Conservation (phyloP, 2,113 vertebrate species). For the Trematocara stigmaticum region DNA sequence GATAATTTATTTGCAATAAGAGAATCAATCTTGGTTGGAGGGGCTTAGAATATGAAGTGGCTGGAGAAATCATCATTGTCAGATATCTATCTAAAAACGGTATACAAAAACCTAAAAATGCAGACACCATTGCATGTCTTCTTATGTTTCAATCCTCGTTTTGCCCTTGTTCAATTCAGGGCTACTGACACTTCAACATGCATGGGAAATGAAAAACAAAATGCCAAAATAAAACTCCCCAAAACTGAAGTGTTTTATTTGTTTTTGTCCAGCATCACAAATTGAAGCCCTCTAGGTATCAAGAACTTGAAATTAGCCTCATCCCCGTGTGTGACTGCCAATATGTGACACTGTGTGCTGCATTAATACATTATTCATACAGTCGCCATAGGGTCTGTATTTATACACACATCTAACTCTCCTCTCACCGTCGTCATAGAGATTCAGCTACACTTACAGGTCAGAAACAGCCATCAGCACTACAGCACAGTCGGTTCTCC, state of each 20-base stretch:
- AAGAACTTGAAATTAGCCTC: background rate
- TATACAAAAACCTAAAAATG: background rate
- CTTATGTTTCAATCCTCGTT: background rate
- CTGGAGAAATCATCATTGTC: background rate
- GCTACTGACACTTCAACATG: background rate
- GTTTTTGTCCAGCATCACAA: background rate
- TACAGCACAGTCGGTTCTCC: background rate
- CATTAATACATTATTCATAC: conserved; percentile 39
- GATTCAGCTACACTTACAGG: background rate
- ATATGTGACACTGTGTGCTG: background rate
- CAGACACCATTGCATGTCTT: background rate
- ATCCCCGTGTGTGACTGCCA: background rate
- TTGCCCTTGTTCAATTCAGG: accelerated
- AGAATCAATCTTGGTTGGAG: background rate
- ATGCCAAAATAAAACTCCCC: accelerated
- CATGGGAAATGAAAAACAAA: background rate
- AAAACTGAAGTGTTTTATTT: background rate
- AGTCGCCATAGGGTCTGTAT: background rate
- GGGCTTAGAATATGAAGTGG: background rate
- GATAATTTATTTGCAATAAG: background rate
- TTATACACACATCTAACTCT: background rate
- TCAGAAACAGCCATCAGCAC: background rate
- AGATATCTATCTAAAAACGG: background rate
- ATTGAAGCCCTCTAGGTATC: background rate
- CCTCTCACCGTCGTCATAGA: background rate